Evolutionary conservation across 2,888 invertebrate genomes (phyloP).

Genomic region (Sinhomidia bicolor): DNA sequence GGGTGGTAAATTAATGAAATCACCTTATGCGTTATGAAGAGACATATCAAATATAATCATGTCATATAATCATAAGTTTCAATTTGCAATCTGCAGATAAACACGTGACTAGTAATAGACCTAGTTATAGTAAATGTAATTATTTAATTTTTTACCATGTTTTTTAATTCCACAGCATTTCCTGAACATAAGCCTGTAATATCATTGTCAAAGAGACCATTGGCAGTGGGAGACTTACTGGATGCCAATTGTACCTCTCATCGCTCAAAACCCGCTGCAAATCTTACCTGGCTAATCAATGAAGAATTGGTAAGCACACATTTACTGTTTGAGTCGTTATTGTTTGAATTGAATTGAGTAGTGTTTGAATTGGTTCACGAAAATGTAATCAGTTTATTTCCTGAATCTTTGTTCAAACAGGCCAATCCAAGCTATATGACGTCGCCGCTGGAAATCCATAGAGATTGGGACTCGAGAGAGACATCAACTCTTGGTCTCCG

Average conservation of each 20-base stretch:
- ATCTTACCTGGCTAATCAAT: slow-evolving; percentile 75
- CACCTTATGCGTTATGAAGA: too few species aligned
- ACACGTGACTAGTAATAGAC: too few species aligned
- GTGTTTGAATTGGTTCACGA: too few species aligned
- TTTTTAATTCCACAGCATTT: slow-evolving; percentile 60
- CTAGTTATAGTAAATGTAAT: neutral
- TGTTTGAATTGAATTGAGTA: too few species aligned
- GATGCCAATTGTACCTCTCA: slow-evolving; percentile 75
- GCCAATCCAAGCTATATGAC: slow-evolving; percentile 60
- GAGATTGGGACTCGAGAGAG: slow-evolving; percentile 67
- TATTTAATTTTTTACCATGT: neutral
- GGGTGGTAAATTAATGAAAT: too few species aligned
- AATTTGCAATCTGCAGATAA: too few species aligned
- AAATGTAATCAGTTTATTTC: neutral
- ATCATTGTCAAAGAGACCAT: slow-evolving; percentile 61
- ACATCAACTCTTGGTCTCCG: slow-evolving; percentile 69
- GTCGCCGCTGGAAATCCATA: slow-evolving; percentile 53
- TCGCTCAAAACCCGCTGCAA: slow-evolving; percentile 76
- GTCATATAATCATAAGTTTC: too few species aligned
- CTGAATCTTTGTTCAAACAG: slow-evolving; percentile 37
- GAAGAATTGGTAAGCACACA: slow-evolving; percentile 63
- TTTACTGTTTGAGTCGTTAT: neutral
- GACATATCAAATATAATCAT: too few species aligned
- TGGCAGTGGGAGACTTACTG: slow-evolving; percentile 72
- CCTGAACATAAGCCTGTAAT: slow-evolving; percentile 72